Percentiles rank a stretch among this genome's conserved stretches.
These are phyloP conservation scores for Ditylenchus weischeri DNA, from an alignment of 2,888 invertebrate species.

Conservation along the genomic window DNA sequence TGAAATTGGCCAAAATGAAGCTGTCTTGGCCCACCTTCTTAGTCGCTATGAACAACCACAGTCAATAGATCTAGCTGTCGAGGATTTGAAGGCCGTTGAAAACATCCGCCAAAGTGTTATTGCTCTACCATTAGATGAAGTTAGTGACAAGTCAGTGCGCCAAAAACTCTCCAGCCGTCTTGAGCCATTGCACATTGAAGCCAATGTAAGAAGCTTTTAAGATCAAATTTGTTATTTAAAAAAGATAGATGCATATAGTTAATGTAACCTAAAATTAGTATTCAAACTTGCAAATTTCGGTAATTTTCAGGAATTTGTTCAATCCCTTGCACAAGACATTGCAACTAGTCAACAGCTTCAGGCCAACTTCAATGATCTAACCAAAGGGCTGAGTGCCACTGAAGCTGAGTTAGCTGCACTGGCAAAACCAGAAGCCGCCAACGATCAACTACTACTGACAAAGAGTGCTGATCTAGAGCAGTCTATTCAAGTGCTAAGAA, in stretches of 20 bases:
- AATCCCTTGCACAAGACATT: too few species aligned
- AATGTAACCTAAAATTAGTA: too few species aligned
- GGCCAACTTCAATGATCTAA: too few species aligned
- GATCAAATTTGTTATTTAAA: too few species aligned
- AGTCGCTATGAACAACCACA: slow-evolving; percentile 3
- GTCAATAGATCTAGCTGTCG: not conserved
- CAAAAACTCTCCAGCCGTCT: not conserved
- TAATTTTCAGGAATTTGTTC: too few species aligned
- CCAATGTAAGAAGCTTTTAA: not conserved
- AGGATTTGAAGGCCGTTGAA: not conserved
- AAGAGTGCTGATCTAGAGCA: slow-evolving; percentile 13
- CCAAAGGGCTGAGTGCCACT: too few species aligned
- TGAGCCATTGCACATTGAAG: not conserved
- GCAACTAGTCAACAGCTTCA: too few species aligned
- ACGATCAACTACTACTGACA: not conserved
- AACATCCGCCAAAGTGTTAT: not conserved
- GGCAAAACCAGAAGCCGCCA: too few species aligned
- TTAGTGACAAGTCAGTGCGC: slow-evolving; percentile 9
- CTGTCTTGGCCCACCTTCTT: not conserved
- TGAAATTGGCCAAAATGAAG: not conserved
- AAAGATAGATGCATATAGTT: too few species aligned
- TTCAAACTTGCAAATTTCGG: too few species aligned
- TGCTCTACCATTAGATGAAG: not conserved
- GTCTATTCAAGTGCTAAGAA: slow-evolving; percentile 6
- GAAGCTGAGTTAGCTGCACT: too few species aligned